These are phyloP conservation scores for Limnodromus scolopaceus DNA, from an alignment of 2,797 vertebrate genomes.

Conservation along the genomic window DNA sequence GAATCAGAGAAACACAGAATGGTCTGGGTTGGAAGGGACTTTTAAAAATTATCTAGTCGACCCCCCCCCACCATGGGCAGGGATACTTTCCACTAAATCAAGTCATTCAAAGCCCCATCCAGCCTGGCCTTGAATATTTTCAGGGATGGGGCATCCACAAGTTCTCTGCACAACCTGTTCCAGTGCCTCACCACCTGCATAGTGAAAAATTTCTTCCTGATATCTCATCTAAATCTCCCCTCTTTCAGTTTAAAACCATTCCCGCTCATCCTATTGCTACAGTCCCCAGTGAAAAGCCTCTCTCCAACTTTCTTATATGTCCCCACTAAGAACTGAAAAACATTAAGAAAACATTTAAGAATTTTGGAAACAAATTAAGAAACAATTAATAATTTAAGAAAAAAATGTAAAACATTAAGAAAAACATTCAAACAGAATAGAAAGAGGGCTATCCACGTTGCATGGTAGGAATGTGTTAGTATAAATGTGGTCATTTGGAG, in stretches of 20 bases:
- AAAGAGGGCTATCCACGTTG: not conserved
- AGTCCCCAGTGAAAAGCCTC: not conserved
- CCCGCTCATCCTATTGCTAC: not conserved
- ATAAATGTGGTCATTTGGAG: not conserved
- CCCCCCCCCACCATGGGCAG: not conserved
- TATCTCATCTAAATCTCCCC: not conserved
- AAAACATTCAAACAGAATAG: not conserved
- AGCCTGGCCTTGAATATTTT: not conserved
- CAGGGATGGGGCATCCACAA: not conserved
- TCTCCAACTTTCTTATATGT: not conserved
- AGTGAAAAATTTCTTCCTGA: not conserved
- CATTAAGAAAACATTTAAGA: not conserved
- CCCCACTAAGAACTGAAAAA: not conserved
- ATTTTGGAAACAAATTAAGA: not conserved
- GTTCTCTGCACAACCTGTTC: not conserved
- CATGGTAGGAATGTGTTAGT: not conserved
- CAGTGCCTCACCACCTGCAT: not conserved
- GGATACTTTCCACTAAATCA: not conserved
- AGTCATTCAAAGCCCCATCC: not conserved
- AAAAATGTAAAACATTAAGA: not conserved
- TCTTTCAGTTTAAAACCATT: not conserved
- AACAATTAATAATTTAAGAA: not conserved
- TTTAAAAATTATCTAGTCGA: not conserved
- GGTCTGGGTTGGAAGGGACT: not conserved
- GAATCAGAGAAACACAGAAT: not conserved